Percentiles rank a stretch among this genome's conserved stretches.
Conservation (phyloP, 2,797 vertebrate genomes). For the Cheirogaleus major region DNA sequence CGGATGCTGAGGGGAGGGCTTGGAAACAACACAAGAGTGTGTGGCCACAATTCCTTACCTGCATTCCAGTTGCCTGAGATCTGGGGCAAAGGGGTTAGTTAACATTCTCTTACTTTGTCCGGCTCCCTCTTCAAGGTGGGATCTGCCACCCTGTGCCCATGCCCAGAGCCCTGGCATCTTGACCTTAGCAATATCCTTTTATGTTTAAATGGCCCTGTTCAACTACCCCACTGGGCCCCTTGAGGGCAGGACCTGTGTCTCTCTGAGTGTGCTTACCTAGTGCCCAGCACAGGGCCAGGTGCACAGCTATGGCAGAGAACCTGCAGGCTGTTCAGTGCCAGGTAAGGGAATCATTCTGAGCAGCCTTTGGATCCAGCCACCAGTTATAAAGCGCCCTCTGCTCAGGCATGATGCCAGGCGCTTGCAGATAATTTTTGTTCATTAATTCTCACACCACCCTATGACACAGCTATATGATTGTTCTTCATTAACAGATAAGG, state of each 20-base stretch:
- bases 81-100: rapidly evolving
- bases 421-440: background rate
- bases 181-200: background rate
- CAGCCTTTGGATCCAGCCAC: too few species aligned
- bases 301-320: background rate
- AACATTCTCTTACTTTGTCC: background rate
- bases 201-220: background rate
- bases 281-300: too few species aligned
- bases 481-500: background rate
- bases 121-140: background rate
- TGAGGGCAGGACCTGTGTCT: background rate
- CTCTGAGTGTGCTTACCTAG: background rate
- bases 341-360: background rate
- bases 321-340: rapidly evolving
- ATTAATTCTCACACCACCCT: background rate
- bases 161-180: background rate
- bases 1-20: rapidly evolving
- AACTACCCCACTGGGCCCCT: background rate
- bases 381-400: background rate
- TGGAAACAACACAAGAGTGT: background rate
- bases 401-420: rapidly evolving
- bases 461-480: background rate
- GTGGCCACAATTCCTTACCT: background rate
- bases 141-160: too few species aligned
- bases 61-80: background rate